phyloP scores from a whole-genome alignment of 2,797 vertebrate genomes.

The Semaprochilodus insignis region DNA sequence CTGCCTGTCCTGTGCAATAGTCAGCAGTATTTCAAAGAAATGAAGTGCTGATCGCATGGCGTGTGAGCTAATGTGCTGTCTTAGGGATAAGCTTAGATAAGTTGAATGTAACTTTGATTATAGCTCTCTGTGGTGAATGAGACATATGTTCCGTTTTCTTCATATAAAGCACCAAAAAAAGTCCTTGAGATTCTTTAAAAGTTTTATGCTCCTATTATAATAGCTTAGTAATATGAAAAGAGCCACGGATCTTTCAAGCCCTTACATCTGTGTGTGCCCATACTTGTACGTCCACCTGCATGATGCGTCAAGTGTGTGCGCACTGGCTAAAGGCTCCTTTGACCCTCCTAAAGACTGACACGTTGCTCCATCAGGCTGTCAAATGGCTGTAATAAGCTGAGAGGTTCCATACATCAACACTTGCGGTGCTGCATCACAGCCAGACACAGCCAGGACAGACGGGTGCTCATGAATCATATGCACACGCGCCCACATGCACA shows the following conservation, averaged over 20 bases:
- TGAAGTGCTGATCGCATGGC: conserved; percentile 3
- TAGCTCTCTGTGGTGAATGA: neutral
- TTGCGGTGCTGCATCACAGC: conserved; percentile 37
- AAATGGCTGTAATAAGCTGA: conserved; percentile 50
- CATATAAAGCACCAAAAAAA: neutral
- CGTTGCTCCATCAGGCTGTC: conserved; percentile 27
- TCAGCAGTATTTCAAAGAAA: conserved; percentile 16
- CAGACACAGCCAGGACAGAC: conserved; percentile 36
- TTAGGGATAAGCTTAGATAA: neutral
- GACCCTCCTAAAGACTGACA: conserved; percentile 29
- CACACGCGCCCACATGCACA: conserved; percentile 14
- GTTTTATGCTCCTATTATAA: neutral
- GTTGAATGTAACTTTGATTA: conserved; percentile 2
- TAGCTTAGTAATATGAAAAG: neutral
- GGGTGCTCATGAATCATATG: conserved; percentile 49
- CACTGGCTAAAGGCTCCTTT: conserved; percentile 29
- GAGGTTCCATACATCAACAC: conserved; percentile 47
- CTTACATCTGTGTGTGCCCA: neutral
- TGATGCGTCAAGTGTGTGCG: neutral
- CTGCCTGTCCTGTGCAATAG: neutral
- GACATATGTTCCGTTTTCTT: neutral
- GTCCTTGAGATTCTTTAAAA: neutral
- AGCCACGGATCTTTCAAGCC: neutral
- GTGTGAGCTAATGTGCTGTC: neutral
- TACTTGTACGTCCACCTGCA: neutral